Percentiles rank a stretch among this genome's conserved stretches.
phyloP scores from a whole-genome alignment of 2,888 invertebrate species.

The Geophilus truncorum region DNA sequence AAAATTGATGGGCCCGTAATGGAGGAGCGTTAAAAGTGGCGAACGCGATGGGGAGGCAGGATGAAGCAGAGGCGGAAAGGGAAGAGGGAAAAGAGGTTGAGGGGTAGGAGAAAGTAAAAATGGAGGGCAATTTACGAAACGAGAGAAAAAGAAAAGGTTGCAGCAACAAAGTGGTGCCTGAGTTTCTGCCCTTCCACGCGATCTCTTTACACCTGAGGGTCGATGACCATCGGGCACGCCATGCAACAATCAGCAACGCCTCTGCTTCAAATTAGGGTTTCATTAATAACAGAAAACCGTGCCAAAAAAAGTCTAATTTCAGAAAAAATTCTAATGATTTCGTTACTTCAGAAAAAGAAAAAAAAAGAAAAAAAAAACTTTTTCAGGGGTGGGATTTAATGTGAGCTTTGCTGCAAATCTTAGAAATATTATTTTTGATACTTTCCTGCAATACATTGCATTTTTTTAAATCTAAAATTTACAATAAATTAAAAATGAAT shows the following conservation, averaged over 20 bases:
- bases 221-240: neutral
- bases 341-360: too few species aligned
- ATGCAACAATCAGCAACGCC: neutral
- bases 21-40: slow-evolving; percentile 33
- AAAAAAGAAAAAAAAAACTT: too few species aligned
- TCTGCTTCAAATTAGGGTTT: neutral
- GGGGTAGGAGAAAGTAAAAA: neutral
- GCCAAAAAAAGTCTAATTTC: neutral
- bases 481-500: too few species aligned
- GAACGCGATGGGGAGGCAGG: neutral
- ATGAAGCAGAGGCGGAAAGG: neutral
- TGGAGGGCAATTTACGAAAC: neutral
- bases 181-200: neutral
- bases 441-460: too few species aligned
- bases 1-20: slow-evolving; percentile 37
- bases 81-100: neutral
- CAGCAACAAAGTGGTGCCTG: neutral
- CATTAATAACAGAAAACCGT: neutral
- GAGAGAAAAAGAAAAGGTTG: neutral
- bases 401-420: too few species aligned
- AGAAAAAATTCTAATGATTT: neutral
- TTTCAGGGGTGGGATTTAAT: too few species aligned
- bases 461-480: too few species aligned
- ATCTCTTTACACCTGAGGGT: neutral
- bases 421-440: too few species aligned